These are phyloP conservation scores for Apis mellifera DNA, from an alignment of 1,140 invertebrate species.

Conservation along the genomic window DNA sequence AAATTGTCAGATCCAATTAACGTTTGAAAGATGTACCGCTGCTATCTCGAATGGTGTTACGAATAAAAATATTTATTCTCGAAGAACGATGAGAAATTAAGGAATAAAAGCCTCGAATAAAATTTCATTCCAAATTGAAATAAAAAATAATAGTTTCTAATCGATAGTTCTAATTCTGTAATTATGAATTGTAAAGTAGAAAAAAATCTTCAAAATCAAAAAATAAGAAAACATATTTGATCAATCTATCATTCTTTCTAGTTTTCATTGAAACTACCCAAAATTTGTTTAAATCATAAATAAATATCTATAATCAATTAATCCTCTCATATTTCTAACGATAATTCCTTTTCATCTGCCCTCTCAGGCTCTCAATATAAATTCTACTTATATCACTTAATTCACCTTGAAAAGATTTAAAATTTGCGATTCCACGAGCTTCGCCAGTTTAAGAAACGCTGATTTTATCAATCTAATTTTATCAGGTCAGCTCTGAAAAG, in stretches of 20 bases:
- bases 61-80: neutral
- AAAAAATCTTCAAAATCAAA: too few relatives aligned
- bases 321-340: neutral
- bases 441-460: slow-evolving; percentile 4
- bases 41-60: neutral
- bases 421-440: slow-evolving; percentile 47
- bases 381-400: slow-evolving; percentile 55
- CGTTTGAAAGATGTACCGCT: neutral
- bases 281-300: neutral
- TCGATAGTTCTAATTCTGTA: too few relatives aligned
- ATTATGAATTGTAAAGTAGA: too few relatives aligned
- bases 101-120: neutral
- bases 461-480: slow-evolving; percentile 20
- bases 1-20: neutral
- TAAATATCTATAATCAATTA: neutral
- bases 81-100: neutral
- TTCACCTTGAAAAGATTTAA: slow-evolving; percentile 53
- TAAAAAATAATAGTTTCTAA: too few relatives aligned
- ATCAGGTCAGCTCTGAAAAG: slow-evolving; percentile 10
- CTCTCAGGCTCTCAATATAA: slow-evolving; percentile 41
- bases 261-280: neutral
- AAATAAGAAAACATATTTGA: too few relatives aligned
- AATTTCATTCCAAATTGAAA: neutral
- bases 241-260: neutral
- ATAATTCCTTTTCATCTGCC: slow-evolving; percentile 6